Evolutionary conservation across 2,888 invertebrate species (phyloP).

Genomic region (Ypsolopha sequella): DNA sequence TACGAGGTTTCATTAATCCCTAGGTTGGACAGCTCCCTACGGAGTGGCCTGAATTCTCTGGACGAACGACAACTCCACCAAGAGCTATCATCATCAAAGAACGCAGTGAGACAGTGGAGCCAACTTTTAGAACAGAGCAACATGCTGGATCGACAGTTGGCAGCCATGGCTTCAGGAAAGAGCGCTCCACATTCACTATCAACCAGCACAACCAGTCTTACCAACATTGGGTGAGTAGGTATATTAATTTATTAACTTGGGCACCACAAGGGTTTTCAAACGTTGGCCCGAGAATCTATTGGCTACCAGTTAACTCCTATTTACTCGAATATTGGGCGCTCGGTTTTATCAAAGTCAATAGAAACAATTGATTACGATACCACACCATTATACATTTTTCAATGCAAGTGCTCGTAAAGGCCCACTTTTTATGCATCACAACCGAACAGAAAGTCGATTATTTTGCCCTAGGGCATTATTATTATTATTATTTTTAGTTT

Average conservation of each 20-base stretch:
- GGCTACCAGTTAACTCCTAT: no score
- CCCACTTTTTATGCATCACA: no score
- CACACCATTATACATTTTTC: no score
- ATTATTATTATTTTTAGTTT: no score
- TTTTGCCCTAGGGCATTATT: no score
- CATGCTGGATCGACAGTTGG: slow-evolving; percentile 51
- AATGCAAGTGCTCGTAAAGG: no score
- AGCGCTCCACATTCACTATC: slow-evolving; percentile 52
- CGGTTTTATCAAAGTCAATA: no score
- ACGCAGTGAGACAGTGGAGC: slow-evolving; percentile 59
- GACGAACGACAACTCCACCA: slow-evolving; percentile 61
- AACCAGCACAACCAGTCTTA: slow-evolving; percentile 60
- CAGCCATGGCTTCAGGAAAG: slow-evolving; percentile 60
- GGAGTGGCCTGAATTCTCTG: slow-evolving; percentile 60
- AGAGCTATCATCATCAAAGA: slow-evolving; percentile 54
- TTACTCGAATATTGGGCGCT: no score
- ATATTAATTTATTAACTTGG: background rate
- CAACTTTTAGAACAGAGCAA: slow-evolving; percentile 59
- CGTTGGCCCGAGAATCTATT: no score
- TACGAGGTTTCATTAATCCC: background rate
- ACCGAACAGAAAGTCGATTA: no score
- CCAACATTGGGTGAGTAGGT: slow-evolving; percentile 63
- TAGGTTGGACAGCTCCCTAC: slow-evolving; percentile 60
- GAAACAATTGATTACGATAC: no score
- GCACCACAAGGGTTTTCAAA: no score